A percentile compares a stretch with the other conserved stretches of the same genome.
Conservation (phyloP, 2,888 invertebrate species). For the Zaprionus obscuricornis region DNA sequence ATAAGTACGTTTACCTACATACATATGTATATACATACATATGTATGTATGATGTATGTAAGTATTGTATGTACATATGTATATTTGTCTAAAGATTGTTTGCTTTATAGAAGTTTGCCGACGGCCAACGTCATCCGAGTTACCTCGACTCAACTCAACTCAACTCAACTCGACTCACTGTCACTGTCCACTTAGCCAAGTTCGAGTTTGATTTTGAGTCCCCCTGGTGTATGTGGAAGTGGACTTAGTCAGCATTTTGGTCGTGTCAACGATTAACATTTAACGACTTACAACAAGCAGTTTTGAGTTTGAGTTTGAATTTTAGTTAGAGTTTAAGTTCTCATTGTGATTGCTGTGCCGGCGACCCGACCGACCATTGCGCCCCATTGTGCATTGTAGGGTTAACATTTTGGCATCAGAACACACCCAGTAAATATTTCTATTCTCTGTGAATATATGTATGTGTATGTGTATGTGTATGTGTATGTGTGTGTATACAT, state of each 20-base stretch:
- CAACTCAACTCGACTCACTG: constrained; percentile 23
- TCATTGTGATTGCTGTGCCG: constrained; percentile 37
- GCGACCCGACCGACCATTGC: too few species aligned
- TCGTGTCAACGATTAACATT: constrained; percentile 76
- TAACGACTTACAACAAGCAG: constrained; percentile 58
- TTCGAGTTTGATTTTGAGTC: constrained; percentile 5
- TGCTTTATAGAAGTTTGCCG: constrained; percentile 42
- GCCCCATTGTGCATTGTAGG: constrained; percentile 52
- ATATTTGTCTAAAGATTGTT: constrained; percentile 39
- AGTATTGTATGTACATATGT: too few species aligned
- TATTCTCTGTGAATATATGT: constrained; percentile 5
- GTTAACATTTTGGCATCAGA: constrained; percentile 73
- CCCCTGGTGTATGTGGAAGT: constrained; percentile 24
- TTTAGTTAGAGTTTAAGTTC: constrained; percentile 21
- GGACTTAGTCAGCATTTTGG: constrained; percentile 70
- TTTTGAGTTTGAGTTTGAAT: constrained; percentile 17
- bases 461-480: constrained; percentile 23
- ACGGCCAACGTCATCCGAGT: constrained; percentile 28
- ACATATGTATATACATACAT: constrained; percentile 32
- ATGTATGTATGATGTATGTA: too few species aligned
- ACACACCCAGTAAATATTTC: constrained; percentile 62
- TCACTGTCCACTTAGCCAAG: constrained; percentile 32
- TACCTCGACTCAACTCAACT: too few species aligned
- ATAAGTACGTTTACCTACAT: constrained; percentile 14
- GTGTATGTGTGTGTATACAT: constrained; percentile 36